phyloP scores from a whole-genome alignment of 2,797 vertebrate genomes.

The Lithobates sylvaticus region DNA sequence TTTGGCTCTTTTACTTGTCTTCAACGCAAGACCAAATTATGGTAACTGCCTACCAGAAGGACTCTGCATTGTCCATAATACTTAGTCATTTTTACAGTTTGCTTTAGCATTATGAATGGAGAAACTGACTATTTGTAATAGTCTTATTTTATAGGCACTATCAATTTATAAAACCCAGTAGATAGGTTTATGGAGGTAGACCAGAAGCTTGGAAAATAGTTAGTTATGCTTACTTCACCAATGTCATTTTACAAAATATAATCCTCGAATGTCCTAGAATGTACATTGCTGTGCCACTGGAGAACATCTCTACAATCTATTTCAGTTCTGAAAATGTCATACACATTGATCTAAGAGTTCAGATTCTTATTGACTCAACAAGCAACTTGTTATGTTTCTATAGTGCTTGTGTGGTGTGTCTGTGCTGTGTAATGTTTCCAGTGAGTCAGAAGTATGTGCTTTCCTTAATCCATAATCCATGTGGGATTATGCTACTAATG shows the following conservation, averaged over 20 bases:
- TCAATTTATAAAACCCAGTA: no score
- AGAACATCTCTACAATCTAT: neutral
- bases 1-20: neutral
- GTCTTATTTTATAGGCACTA: no score
- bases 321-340: neutral
- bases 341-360: neutral
- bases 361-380: neutral
- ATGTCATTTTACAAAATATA: neutral
- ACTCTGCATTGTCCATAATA: no score
- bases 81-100: no score
- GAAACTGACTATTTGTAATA: no score
- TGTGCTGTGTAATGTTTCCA: constrained; percentile 32
- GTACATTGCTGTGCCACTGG: neutral
- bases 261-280: neutral
- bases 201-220: no score
- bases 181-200: no score
- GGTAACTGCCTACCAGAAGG: no score
- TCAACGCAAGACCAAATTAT: no score
- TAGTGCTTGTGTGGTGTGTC: constrained; percentile 15
- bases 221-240: neutral
- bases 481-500: constrained; percentile 46
- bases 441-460: constrained; percentile 25
- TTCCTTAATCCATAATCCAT: constrained; percentile 56
- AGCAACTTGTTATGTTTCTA: constrained; percentile 12
- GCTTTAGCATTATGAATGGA: no score